Evolutionary conservation across 1,140 invertebrate genomes (phyloP), one percentile per base, ranked within the genome.

Genomic region (Limonius californicus): DNA sequence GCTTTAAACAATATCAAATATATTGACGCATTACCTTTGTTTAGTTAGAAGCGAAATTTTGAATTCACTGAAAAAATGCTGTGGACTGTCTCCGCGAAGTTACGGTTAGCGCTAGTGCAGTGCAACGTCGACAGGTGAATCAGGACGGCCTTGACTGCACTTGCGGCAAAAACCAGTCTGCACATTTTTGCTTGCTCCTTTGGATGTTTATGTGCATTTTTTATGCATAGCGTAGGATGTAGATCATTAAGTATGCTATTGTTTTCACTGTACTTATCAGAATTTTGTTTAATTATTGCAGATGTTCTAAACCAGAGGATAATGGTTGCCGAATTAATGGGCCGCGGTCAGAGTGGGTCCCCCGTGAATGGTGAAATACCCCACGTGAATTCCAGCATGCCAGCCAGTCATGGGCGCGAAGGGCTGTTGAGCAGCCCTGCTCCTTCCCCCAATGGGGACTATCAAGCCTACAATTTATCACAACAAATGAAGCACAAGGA

Each of bases 321-420:
- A 83, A 90, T 90, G 89, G 89, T 91, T 80, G 89, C 88, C 79
- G 88, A 90, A 81, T 88, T 89, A 76, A 87, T 90, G 70, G 80
- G 85, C 76, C 87, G 86, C 68, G 87, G 88, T 77, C 84, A 84
- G 64, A 84, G 80, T 83, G 83, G 82, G 76, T 86, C 83, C 73
- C 84, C 83, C 64, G 83, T 85, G 65, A 86, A 85, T 77, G 84
- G 84, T 79, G 84, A 85, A 79, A 82, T 83, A 64, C 83, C 83
- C 65, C 82, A 79, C 69, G 73, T 83, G 68, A 84, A 82, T 72
- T 79, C 73, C 54, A 83, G 71, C 63, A 83, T 83, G 79, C 82
- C 82, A 68, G 76, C 77, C 55, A 79, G 77, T 61, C 82, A 82
- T 67, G 65, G 68, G 18, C 56, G 69, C 53, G 73, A 75, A 73